Conservation (phyloP, 92 coral and sea anemone genomes). For the Porites cylindrica region DNA sequence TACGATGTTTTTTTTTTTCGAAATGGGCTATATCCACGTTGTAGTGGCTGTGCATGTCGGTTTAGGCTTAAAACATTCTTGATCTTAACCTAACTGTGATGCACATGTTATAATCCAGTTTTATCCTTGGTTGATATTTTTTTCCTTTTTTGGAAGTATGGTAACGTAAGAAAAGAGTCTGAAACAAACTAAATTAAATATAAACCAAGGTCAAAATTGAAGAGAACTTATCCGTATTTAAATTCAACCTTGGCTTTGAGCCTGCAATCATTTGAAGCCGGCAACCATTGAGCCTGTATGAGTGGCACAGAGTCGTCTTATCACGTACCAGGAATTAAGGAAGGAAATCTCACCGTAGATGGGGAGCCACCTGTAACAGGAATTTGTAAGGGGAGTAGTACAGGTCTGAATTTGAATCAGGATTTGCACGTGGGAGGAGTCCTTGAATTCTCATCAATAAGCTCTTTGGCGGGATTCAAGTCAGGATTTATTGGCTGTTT, state of each 20-base stretch:
- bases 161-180: no score
- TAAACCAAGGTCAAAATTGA: background rate
- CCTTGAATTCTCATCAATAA: conserved; percentile 73
- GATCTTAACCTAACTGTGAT: no score
- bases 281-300: conserved; percentile 59
- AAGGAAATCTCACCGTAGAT: conserved; percentile 78
- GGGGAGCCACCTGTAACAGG: conserved; percentile 59
- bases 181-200: no score
- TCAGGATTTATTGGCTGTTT: conserved; percentile 84
- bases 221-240: background rate
- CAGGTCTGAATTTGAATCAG: conserved; percentile 71
- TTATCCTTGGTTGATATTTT: no score
- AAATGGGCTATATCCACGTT: no score
- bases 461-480: conserved; percentile 69
- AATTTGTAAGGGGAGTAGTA: conserved; percentile 73
- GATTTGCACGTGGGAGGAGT: conserved; percentile 76
- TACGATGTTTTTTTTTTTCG: no score
- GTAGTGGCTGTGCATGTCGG: no score
- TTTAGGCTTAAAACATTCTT: no score
- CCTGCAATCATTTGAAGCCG: conserved; percentile 83
- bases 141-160: no score
- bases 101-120: no score
- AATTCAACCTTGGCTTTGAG: conserved; percentile 84
- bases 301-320: conserved; percentile 79
- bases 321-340: conserved; percentile 65